A percentile compares a stretch with the other conserved stretches of the same genome.
Evolutionary conservation across 2,888 invertebrate species (phyloP).

Genomic region (Apamea epomidion): DNA sequence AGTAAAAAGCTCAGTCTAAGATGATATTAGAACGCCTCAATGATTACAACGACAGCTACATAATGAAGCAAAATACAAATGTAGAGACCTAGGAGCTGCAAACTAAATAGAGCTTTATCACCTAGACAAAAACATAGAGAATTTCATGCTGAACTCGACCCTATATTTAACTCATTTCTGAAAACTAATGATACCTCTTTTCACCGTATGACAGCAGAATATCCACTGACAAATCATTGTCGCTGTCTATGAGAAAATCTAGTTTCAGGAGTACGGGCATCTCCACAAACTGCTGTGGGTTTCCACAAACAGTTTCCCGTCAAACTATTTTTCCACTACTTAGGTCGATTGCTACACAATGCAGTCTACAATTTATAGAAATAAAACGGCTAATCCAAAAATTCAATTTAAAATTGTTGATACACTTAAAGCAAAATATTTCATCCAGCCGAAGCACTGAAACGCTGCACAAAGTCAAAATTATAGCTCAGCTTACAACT

Average conservation of each 20-base stretch:
- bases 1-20: background rate
- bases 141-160: background rate
- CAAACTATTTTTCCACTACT: background rate
- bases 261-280: background rate
- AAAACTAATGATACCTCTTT: background rate
- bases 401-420: slow-evolving; percentile 26
- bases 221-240: background rate
- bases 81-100: background rate
- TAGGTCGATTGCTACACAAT: background rate
- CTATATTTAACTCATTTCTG: background rate
- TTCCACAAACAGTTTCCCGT: too few species aligned
- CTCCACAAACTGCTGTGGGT: background rate
- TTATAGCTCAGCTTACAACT: slow-evolving; percentile 59
- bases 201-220: background rate
- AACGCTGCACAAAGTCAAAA: slow-evolving; percentile 48
- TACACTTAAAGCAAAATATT: slow-evolving; percentile 47
- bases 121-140: background rate
- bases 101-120: background rate
- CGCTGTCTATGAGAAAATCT: background rate
- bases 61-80: slow-evolving; percentile 5
- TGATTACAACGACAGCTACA: background rate
- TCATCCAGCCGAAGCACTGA: slow-evolving; percentile 18
- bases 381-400: background rate
- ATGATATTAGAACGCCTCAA: background rate
- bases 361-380: background rate